Base-by-base conservation (phyloP, 2,797 vertebrate species). In the Dallia pectoralis region DNA sequence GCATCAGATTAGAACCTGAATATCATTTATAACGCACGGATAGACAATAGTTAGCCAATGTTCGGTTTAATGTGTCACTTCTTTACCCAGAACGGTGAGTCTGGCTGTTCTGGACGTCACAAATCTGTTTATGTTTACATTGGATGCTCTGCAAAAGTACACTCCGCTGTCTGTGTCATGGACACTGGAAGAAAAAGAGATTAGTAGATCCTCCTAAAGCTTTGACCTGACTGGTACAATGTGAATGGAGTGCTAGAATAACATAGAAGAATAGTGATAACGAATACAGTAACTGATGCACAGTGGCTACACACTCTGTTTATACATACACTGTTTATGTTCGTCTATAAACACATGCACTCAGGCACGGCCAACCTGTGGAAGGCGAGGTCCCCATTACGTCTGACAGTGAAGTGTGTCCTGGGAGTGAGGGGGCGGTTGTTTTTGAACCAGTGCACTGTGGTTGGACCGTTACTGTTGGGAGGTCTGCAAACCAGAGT, bases 141-240 rank as follows among this genome's bases (percentile, higher is more conserved):
- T 93, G 27, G 89, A 89, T 4, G 92, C 92, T 27, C 87, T 89
- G 87, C 93, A 94, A 84, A 93, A 92, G 86, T 92, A 94, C 33
- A 79, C 86, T 44, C 92, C 93, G 56, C 82, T 82, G 81, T 94
- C 89, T 0, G 74, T 48, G 71, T 89, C 89, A 69, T 86, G 86
- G 14, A 93, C 82, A 19, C 93, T 94, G 78, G 30, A 82, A 78
- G 70, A 79, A 73, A 44, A 72, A 67, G 4, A 59, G 53, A 3
- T 11, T 36, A 6, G 65, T 74, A 14, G 61, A 33, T 18, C 6
- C 63, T 12, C 69, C 8, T 19, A 22, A n/a, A n/a, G 16, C 51
- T 56, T 56, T 8, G n/a, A 3, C n/a, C 51, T 56, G 51, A 9
- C 51, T 53, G 19, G 51, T 53, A 51, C 49, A 51, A 19, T 51